Evolutionary conservation across 2,113 vertebrate species (phyloP), one percentile per base, ranked within the genome.

Genomic region (Siphamia tubifer): DNA sequence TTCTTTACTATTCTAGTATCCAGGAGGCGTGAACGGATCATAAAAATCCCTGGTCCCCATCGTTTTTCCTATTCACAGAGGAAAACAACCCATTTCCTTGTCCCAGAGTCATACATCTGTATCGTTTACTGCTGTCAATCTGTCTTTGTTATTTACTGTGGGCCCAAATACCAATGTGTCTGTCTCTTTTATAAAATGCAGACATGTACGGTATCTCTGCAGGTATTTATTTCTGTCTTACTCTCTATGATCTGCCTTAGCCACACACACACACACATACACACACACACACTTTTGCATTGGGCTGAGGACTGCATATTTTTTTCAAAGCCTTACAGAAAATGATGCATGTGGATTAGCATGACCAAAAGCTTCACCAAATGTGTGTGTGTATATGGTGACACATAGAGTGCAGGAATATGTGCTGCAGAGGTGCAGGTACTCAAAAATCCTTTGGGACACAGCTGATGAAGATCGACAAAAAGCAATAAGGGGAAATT

Each of bases 1-100:
- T 67, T 78, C 25, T 21, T 74, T 45, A 69, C 40, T 58, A 66
- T 78, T 78, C 69, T 58, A 23, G 56, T 64, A 76, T 86, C 82
- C 72, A 77, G 63, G 47, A 67, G 62, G 73, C 48, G 28, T 86
- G 70, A 82, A 75, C 21, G 34, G 65, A 81, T 74, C 68, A 74
- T 85, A 49, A 85, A 86, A 87, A 78, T 47, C 45, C 69, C 27
- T 23, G 48, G 69, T 79, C 70, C 60, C 58, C 62, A 45, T 67
- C 31, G 24, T 28, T 57, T 75, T 44, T 28, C 35, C 40, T 55
- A 34, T 54, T 68, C 70, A 61, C 76, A 0, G 5, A 74, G 67
- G 68, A 69, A 72, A 81, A 78, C 72, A 60, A 43, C 53, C 27
- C 40, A 74, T 69, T 79, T 69, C 49, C 34, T 49, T 56, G 54